phyloP scores from a whole-genome alignment of 2,113 vertebrate species.

The Illadopsis cleaveri region DNA sequence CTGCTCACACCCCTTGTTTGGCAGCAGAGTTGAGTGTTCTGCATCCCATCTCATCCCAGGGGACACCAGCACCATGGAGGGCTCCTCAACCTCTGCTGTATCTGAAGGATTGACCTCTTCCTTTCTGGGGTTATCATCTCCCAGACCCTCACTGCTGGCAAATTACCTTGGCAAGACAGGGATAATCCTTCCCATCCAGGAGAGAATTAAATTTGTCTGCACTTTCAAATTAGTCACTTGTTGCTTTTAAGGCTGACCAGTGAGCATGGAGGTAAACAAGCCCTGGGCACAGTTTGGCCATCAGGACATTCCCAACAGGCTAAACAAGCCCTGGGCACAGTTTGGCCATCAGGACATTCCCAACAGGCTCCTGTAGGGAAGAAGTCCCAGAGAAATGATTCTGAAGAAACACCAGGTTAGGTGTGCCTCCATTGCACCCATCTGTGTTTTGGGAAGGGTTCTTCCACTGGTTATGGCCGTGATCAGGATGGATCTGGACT shows the following conservation, averaged over 20 bases:
- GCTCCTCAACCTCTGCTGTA: neutral
- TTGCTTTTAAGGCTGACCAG: neutral
- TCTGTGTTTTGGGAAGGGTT: neutral
- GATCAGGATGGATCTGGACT: neutral
- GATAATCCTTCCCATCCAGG: neutral
- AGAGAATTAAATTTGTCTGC: neutral
- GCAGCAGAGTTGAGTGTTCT: neutral
- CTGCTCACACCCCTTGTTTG: neutral
- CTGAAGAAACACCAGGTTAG: neutral
- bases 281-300: neutral
- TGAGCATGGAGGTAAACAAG: neutral
- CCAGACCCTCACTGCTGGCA: neutral
- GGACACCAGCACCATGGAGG: fast-evolving
- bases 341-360: no score
- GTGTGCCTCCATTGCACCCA: neutral
- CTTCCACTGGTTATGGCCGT: neutral
- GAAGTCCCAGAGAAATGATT: neutral
- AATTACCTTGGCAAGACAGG: neutral
- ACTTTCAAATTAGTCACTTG: fast-evolving
- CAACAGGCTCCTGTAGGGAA: neutral
- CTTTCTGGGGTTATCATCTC: neutral
- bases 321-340: no score
- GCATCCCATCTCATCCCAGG: neutral
- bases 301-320: neutral
- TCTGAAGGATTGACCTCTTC: neutral